These are phyloP conservation scores for Argopecten irradians DNA, from an alignment of 1,140 invertebrate genomes.

Conservation along the genomic window DNA sequence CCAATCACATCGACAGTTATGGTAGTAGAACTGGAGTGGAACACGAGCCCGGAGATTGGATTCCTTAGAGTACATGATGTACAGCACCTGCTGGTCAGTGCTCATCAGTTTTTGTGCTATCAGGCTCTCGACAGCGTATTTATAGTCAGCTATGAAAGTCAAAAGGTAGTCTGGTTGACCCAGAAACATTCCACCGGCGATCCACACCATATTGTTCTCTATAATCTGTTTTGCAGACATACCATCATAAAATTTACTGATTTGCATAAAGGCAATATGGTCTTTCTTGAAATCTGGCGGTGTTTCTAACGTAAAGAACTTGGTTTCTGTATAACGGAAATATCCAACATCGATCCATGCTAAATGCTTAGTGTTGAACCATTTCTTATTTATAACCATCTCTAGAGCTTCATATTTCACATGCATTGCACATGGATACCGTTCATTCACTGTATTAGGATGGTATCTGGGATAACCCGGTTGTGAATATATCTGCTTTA, in stretches of 20 bases:
- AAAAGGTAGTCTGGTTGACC: conserved; percentile 29
- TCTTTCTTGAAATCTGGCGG: conserved; percentile 64
- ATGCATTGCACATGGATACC: conserved; percentile 71
- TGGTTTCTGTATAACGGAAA: conserved; percentile 59
- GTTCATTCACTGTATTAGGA: conserved; percentile 67
- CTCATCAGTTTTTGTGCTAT: conserved; percentile 36
- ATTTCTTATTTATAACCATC: conserved; percentile 51
- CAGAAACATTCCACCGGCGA: conserved; percentile 40
- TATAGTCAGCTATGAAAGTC: conserved; percentile 27
- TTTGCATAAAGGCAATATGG: conserved; percentile 65
- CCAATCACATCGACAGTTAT: conserved; percentile 36
- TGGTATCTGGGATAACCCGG: conserved; percentile 64
- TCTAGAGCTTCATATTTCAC: conserved; percentile 69
- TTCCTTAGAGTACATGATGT: conserved; percentile 31
- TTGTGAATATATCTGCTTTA: conserved; percentile 58
- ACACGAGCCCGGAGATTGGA: conserved; percentile 26
- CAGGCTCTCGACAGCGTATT: conserved; percentile 20
- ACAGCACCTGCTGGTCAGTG: conserved; percentile 45
- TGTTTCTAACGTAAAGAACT: conserved; percentile 59
- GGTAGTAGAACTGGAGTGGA: conserved; percentile 40
- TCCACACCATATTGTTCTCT: conserved; percentile 44
- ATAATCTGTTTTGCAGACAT: conserved; percentile 54
- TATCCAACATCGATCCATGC: conserved; percentile 69
- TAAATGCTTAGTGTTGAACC: conserved; percentile 63
- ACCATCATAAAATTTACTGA: conserved; percentile 49